Evolutionary conservation across 2,113 vertebrate species (phyloP), one percentile per base, ranked within the genome.

Genomic region (Hemiscyllium ocellatum): DNA sequence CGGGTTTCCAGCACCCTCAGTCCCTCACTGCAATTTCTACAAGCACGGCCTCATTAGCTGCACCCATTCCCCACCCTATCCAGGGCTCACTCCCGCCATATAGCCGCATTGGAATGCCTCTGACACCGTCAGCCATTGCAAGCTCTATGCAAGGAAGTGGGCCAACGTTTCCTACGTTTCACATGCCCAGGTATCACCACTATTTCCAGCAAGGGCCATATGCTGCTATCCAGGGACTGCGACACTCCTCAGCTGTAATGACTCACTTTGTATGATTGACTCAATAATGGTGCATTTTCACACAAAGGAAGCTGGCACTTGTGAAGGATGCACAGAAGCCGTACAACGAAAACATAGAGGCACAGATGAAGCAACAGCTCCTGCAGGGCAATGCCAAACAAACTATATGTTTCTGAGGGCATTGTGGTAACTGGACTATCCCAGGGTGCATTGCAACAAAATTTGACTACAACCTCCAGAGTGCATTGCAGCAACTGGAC

Each of bases 191-290:
- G 96, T 99, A 99, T 97, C 99, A 99, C 96, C 99, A 99, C 97
- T 99, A 99, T 97, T 99, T 99, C 96, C 99, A 99, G 97, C 99
- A 99, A 97, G 99, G 99, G 95, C 99, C 99, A 94, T 99, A 99
- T 2, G 99, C 99, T 17, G 99, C 99, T 96, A 99, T 99, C 97
- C 99, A 99, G 96, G 99, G 99, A 98, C 98, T 99, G 96, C 98
- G 99, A 95, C 99, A 99, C 97, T 98, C 99, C 96, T 99, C 99
- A 0, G 98, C 99, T 13, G 99, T 99, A 97, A 99, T 99, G 99
- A 99, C 99, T 0, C 99, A 99, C 0, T 99, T 99, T 37, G 99
- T 99, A 98, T 99, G 98, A 99, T 97, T 97, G 96, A 94, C 0
- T 50, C 78, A 83, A 95, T 70, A 61, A 29, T 15, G 95, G 20